Evolutionary conservation across 2,888 invertebrate genomes (phyloP).

Genomic region (Acronicta alni): DNA sequence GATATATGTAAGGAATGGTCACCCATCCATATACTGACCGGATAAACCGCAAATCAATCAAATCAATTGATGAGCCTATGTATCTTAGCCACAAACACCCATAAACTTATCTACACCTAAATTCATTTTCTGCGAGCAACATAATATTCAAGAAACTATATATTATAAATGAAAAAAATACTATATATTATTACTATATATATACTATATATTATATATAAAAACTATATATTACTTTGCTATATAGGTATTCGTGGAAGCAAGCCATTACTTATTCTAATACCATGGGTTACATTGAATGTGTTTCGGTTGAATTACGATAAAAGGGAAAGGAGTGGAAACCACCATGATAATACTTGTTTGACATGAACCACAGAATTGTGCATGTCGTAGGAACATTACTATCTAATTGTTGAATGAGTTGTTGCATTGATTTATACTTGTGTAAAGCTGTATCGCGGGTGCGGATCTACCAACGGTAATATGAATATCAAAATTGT

Average conservation of each 20-base stretch:
- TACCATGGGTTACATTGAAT: conserved; percentile 24
- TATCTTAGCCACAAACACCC: no score
- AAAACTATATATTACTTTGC: not conserved
- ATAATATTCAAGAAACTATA: no score
- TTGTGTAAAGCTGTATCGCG: conserved; percentile 19
- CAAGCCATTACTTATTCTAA: conserved; percentile 19
- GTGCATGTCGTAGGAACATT: conserved; percentile 48
- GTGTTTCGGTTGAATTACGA: conserved; percentile 34
- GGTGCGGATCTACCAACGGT: conserved; percentile 10
- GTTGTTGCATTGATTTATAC: conserved; percentile 51
- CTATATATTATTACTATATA: no score
- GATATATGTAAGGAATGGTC: no score
- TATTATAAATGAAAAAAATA: no score
- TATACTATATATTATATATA: no score
- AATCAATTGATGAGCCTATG: no score
- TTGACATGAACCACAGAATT: conserved; percentile 44
- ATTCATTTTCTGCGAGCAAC: no score
- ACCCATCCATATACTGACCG: no score
- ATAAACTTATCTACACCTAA: no score
- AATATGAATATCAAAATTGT: conserved; percentile 3
- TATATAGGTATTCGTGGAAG: conserved; percentile 29
- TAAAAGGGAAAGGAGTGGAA: conserved; percentile 44
- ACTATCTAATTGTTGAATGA: conserved; percentile 47
- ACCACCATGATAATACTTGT: conserved; percentile 34
- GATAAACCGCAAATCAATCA: no score